phyloP scores from a whole-genome alignment of 2,113 vertebrate genomes.

The Anarrhichthys ocellatus region DNA sequence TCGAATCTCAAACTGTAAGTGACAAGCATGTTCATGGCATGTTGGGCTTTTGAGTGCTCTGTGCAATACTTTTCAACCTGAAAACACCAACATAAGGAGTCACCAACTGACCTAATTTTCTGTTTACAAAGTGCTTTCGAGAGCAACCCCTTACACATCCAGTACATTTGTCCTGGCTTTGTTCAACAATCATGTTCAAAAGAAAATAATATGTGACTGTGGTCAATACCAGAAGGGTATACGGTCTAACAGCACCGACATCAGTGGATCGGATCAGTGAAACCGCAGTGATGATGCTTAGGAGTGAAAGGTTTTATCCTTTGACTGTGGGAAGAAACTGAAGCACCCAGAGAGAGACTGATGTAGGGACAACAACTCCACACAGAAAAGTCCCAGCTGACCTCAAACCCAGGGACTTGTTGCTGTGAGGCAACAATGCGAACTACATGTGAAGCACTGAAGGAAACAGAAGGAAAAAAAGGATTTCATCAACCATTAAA shows the following conservation, averaged over 20 bases:
- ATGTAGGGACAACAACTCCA: not conserved
- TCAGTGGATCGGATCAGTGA: too few species aligned
- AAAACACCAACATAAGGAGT: too few species aligned
- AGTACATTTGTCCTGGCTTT: too few species aligned
- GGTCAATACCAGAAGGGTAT: too few species aligned
- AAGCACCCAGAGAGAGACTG: not conserved
- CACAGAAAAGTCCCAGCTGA: not conserved
- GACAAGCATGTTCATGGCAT: constrained; percentile 42
- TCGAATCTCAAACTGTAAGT: constrained; percentile 23
- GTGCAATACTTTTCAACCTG: not conserved
- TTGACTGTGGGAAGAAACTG: not conserved
- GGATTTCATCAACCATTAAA: constrained; percentile 6
- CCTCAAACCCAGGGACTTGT: not conserved
- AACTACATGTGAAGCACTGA: not conserved
- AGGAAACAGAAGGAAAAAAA: not conserved
- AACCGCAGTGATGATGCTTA: too few species aligned
- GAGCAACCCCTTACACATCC: too few species aligned
- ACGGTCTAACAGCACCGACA: too few species aligned
- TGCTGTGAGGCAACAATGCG: not conserved
- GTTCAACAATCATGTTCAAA: too few species aligned
- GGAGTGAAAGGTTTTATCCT: too few species aligned
- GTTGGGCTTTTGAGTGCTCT: constrained; percentile 69
- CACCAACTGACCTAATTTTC: not conserved
- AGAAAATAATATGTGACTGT: too few species aligned
- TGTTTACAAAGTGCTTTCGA: too few species aligned